Conservation (phyloP, 2,797 vertebrate genomes). For the Tauraco hartlaubi region DNA sequence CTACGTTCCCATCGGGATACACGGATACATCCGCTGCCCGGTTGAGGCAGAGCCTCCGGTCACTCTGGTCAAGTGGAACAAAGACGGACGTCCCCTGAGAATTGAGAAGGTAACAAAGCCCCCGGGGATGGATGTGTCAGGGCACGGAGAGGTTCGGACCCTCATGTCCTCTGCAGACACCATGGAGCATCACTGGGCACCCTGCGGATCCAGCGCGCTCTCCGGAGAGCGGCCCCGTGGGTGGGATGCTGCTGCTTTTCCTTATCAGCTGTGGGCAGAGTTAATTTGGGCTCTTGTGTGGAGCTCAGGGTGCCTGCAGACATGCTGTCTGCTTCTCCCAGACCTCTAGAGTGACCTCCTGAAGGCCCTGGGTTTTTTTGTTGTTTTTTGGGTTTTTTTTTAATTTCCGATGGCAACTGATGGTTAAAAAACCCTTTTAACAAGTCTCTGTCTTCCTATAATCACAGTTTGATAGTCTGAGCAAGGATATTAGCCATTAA, state of each 20-base stretch:
- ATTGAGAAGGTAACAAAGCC: conserved; percentile 79
- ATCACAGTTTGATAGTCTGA: neutral
- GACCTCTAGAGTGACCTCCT: neutral
- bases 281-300: neutral
- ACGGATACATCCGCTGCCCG: conserved; percentile 97
- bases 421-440: conserved; percentile 38
- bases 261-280: neutral
- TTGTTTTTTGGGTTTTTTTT: neutral
- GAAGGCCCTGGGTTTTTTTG: neutral
- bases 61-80: conserved; percentile 96
- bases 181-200: neutral
- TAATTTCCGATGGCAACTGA: neutral
- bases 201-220: neutral
- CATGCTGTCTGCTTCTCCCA: neutral
- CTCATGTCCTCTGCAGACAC: rapidly evolving
- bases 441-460: neutral
- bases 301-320: neutral
- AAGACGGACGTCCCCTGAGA: conserved; percentile 94
- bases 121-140: rapidly evolving
- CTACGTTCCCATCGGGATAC: conserved; percentile 96
- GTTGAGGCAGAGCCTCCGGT: conserved; percentile 98
- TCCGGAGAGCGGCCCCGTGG: rapidly evolving
- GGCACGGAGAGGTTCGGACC: rapidly evolving
- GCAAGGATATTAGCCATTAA: conserved; percentile 30
- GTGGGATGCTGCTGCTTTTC: neutral